These are phyloP conservation scores for Aepyceros melampus DNA, from an alignment of 2,113 vertebrate species.

Conservation along the genomic window DNA sequence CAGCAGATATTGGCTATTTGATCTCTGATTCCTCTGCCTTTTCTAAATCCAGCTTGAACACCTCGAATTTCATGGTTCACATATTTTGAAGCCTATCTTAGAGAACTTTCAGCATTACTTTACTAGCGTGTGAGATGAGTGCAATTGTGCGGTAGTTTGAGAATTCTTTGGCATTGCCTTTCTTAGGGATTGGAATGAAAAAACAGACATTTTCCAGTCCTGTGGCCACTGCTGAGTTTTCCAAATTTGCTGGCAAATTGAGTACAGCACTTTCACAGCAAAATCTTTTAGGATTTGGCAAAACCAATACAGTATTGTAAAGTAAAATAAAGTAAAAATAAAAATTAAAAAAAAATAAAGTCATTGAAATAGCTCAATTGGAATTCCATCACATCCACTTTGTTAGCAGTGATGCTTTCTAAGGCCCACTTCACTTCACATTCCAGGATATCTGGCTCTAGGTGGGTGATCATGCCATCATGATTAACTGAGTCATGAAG, in stretches of 20 bases:
- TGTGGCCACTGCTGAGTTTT: not conserved
- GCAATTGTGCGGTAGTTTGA: rapidly evolving
- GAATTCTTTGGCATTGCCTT: not conserved
- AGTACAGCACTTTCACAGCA: not conserved
- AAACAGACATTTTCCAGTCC: not conserved
- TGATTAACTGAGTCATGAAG: not conserved
- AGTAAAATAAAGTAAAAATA: no score
- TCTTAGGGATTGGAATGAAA: not conserved
- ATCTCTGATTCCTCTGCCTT: not conserved
- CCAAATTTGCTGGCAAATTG: not conserved
- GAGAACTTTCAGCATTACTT: not conserved
- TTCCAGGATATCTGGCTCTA: not conserved
- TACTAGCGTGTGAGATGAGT: not conserved
- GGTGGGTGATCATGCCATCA: not conserved
- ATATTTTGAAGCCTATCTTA: not conserved
- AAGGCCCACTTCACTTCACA: not conserved
- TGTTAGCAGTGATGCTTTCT: not conserved
- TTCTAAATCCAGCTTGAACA: not conserved
- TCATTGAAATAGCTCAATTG: not conserved
- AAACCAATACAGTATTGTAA: no score
- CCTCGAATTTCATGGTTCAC: not conserved
- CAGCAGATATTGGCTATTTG: not conserved
- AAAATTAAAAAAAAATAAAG: no score
- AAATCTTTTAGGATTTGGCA: not conserved
- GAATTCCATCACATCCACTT: not conserved